Base-by-base conservation (phyloP, 2,888 invertebrate species). In the Rhorus exstirpatorius region DNA sequence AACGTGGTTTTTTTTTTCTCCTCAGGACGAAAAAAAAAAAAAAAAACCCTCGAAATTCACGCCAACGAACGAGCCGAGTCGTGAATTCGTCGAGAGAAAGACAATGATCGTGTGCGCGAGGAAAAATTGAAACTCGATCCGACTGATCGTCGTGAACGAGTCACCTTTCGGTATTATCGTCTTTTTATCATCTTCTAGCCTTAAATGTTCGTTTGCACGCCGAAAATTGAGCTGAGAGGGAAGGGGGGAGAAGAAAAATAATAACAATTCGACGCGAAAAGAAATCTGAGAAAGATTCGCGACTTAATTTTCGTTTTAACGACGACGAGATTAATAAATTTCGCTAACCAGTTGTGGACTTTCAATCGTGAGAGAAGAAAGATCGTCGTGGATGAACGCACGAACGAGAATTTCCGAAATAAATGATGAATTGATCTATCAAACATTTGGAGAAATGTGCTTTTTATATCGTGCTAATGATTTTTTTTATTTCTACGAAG, bases 171-270 rank as follows among this genome's bases (percentile, higher is more conserved):
- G 68, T 65, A 75, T 79, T 70, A 74, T 81, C 65, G 63, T 41
- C 55, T 78, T 82, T 82, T 82, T 49, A 77, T 72, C 68, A 46
- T 74, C 53, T 74, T n/a, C n/a, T n/a, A n/a, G 60, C 60, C 49
- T 49, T 72, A 60, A 60, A 81, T 17, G 51, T 76, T 71, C n/a
- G 58, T 77, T 81, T 77, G 55, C 77, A 81, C 60, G 67, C 71
- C 46, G 60, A 81, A 41, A 31, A 58, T 31, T 2, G 31, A 6
- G 31, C n/a, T 14, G 17, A 75, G 67, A 12, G 31, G 10, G 24
- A 31, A 19, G 46, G 14, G 0, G 21, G 10, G 10, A 51, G 0
- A 21, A 1, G 8, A 10, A 17, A 41, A 26, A 19, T 14, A 17
- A 70, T 3, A 12, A 49, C 44, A 46, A 61, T 49, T 38, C 38